These are phyloP conservation scores for Dasyornis broadbenti DNA, from an alignment of 2,113 vertebrate species.

Conservation along the genomic window DNA sequence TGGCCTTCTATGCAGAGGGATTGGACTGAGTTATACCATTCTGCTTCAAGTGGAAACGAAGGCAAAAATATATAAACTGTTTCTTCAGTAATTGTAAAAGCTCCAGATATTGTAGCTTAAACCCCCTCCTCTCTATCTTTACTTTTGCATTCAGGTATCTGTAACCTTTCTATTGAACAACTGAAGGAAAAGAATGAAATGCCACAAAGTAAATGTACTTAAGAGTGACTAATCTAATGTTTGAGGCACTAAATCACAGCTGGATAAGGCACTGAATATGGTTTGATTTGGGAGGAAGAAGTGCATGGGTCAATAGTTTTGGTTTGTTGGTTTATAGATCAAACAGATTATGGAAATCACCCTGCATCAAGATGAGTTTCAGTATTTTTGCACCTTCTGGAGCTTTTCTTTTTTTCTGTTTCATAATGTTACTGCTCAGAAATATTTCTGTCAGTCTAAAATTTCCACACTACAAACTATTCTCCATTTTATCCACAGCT, in stretches of 20 bases:
- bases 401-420: neutral
- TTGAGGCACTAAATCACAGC: neutral
- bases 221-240: neutral
- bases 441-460: neutral
- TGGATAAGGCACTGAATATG: neutral
- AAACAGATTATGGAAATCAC: neutral
- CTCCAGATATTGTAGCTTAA: neutral
- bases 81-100: neutral
- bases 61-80: neutral
- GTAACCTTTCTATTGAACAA: neutral
- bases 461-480: neutral
- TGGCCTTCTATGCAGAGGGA: neutral
- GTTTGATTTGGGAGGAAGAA: neutral
- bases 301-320: neutral
- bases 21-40: neutral
- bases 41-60: constrained; percentile 18
- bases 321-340: neutral
- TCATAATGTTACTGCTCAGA: neutral
- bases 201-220: neutral
- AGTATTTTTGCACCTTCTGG: neutral
- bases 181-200: neutral
- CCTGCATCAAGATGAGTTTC: neutral
- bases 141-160: neutral
- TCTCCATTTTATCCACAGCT: neutral
- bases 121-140: neutral